A percentile compares a stretch with the other conserved stretches of the same genome.
Evolutionary conservation across 2,113 vertebrate genomes (phyloP).

Genomic region (Ceyx melanurus): DNA sequence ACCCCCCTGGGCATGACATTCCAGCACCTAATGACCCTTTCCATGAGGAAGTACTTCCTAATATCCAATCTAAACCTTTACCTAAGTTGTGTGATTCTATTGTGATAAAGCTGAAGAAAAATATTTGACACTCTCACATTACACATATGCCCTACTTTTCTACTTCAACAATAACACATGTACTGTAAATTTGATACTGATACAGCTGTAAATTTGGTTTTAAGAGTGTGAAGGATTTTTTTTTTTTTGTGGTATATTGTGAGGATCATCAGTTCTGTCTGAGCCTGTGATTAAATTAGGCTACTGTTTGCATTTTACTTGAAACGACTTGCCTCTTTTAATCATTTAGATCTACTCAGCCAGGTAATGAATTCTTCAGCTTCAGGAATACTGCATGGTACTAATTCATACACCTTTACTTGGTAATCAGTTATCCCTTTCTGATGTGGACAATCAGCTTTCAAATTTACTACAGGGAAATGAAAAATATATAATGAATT

Average conservation of each 20-base stretch:
- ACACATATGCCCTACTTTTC: not conserved
- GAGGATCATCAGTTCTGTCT: not conserved
- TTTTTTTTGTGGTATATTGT: not conserved
- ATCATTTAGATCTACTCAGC: not conserved
- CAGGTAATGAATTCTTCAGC: not conserved
- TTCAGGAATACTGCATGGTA: not conserved
- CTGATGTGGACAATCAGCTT: not conserved
- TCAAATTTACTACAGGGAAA: not conserved
- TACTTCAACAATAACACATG: not conserved
- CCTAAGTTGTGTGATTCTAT: not conserved
- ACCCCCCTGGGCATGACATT: too few species aligned
- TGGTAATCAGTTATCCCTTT: not conserved
- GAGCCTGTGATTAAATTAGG: not conserved
- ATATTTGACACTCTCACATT: not conserved
- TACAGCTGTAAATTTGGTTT: not conserved
- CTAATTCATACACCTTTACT: not conserved
- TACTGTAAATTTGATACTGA: too few species aligned
- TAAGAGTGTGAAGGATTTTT: not conserved
- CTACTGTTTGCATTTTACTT: not conserved
- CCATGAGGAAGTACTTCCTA: too few species aligned
- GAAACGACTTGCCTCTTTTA: not conserved
- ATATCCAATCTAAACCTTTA: too few species aligned
- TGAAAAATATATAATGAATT: not conserved
- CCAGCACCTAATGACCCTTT: too few species aligned
- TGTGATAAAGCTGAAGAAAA: not conserved